Evolutionary conservation across 1,140 invertebrate genomes (phyloP), one percentile per base, ranked within the genome.

Genomic region (Caerostris darwini): DNA sequence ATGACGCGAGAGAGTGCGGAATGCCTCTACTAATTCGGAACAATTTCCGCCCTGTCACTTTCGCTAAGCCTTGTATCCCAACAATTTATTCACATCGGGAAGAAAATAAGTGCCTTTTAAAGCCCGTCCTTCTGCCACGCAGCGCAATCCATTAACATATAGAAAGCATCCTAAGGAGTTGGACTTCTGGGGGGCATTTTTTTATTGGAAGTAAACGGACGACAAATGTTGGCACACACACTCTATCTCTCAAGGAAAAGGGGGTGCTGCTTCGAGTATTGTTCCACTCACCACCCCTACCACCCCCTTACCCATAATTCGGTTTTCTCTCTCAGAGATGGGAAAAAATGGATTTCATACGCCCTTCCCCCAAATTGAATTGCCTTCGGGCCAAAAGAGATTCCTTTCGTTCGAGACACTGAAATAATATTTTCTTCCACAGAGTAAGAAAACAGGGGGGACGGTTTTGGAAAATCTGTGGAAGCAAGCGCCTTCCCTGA

Each of bases 281-380:
- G 34, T 34, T 34, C 34, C 34, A 34, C 34, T 34, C 34, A 34
- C 34, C 34, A n/a, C 34, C 34, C 0, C 34, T 2, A 34, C 34
- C 2, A 34, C 69, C 19, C 69, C 34, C 71, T 34, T 10, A n/a
- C 7, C 7, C 34, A 34, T 77, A 77, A 77, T 77, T 77, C 71
- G 7, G 71, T 77, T 77, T 77, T 77, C 71, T 8, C 34, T 77
- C 71, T 34, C 71, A 77, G 71, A 77, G 71, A 77, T 77, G 71
- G 71, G 71, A 77, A 77, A 77, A 77, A 77, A 77, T 77, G 71
- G 71, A 77, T 77, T 77, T 77, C 71, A 77, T 77, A 77, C 71
- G 12, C 71, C 34, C 71, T 53, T 77, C 34, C 50, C 8, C 50
- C 8, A 77, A 77, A 77, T 77, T 77, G 71, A 77, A 77, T 77